Percentiles rank a stretch among this genome's conserved stretches.
phyloP scores from a whole-genome alignment of 2,113 vertebrate species.

The Pelecanoides urinatrix region DNA sequence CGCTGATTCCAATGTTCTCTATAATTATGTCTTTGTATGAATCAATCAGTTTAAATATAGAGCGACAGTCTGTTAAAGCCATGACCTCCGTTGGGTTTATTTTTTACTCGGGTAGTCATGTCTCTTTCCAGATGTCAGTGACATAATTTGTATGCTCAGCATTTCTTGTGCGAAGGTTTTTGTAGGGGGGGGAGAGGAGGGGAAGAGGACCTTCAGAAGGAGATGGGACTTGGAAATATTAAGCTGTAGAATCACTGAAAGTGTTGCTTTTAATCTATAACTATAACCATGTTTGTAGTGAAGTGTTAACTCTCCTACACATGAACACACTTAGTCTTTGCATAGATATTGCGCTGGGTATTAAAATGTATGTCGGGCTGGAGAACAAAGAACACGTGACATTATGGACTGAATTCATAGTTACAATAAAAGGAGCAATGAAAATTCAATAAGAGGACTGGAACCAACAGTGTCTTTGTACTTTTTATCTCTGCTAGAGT shows the following conservation, averaged over 20 bases:
- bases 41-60: slow-evolving; percentile 68
- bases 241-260: not conserved
- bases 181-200: not conserved
- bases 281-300: slow-evolving; percentile 40
- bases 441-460: slow-evolving; percentile 62
- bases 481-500: slow-evolving; percentile 58
- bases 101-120: slow-evolving; percentile 57
- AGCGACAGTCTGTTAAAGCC: slow-evolving; percentile 64
- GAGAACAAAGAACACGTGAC: slow-evolving; percentile 62
- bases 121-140: slow-evolving; percentile 71
- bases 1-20: slow-evolving; percentile 40
- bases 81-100: slow-evolving; percentile 55
- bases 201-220: slow-evolving; percentile 2
- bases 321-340: slow-evolving; percentile 23
- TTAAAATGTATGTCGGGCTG: slow-evolving; percentile 54
- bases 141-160: slow-evolving; percentile 64
- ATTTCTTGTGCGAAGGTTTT: not conserved
- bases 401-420: slow-evolving; percentile 41
- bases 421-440: slow-evolving; percentile 62
- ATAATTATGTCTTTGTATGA: slow-evolving; percentile 60
- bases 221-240: slow-evolving; percentile 13
- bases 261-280: slow-evolving; percentile 54
- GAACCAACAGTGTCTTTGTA: slow-evolving; percentile 55
- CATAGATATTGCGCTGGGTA: not conserved
- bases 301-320: slow-evolving; percentile 51